phyloP scores from a whole-genome alignment of 1,140 invertebrate genomes.

The Yoshiicerus persimilis region DNA sequence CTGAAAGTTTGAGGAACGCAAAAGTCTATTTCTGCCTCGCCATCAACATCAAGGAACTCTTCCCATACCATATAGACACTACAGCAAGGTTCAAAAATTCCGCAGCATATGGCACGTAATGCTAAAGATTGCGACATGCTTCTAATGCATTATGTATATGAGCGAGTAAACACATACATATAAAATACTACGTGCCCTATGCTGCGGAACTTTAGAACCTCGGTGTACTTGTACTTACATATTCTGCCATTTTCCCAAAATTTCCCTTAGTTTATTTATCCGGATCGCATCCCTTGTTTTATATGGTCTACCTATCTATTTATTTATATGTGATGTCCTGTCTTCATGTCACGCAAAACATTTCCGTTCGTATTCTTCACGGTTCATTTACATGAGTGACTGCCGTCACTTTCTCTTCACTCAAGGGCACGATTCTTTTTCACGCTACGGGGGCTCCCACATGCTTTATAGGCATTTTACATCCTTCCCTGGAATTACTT shows the following conservation, averaged over 20 bases:
- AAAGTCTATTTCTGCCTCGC: not conserved
- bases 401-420: not conserved
- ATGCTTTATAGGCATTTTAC: not conserved
- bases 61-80: not conserved
- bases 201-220: no score
- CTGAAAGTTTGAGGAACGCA: not conserved
- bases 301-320: not conserved
- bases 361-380: slow-evolving; percentile 4
- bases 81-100: no score
- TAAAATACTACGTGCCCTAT: no score
- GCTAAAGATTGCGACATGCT: no score
- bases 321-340: not conserved
- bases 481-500: not conserved
- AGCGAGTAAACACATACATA: no score
- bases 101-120: no score
- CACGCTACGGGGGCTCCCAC: not conserved
- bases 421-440: slow-evolving; percentile 15
- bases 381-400: slow-evolving; percentile 7
- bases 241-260: not conserved
- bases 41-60: not conserved
- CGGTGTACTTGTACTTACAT: not conserved
- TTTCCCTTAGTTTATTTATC: not conserved
- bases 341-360: slow-evolving; percentile 3
- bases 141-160: no score
- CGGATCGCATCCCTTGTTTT: not conserved